Conservation (phyloP, 2,888 invertebrate species). For the Antheraea yamamai region DNA sequence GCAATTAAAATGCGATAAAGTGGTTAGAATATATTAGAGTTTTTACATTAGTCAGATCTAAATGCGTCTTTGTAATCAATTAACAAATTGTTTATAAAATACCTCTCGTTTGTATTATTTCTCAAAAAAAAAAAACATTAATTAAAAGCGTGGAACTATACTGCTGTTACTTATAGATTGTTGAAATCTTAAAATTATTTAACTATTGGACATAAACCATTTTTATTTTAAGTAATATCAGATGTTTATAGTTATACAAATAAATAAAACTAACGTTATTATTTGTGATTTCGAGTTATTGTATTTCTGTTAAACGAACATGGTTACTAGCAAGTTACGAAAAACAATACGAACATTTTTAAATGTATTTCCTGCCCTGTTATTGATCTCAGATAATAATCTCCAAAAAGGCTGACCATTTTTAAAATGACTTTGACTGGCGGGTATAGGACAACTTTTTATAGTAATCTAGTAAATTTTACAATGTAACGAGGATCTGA, state of each 20-base stretch:
- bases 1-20: conserved; percentile 7
- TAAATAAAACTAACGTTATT: no score
- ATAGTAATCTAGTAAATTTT: no score
- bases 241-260: background rate
- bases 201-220: background rate
- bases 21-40: background rate
- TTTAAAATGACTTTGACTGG: no score
- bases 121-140: background rate
- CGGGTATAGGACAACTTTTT: no score
- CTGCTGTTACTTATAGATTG: background rate
- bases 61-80: background rate
- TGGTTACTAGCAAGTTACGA: no score
- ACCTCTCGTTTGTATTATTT: background rate
- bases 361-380: no score
- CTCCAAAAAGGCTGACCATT: no score
- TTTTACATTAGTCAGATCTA: background rate
- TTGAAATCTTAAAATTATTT: background rate
- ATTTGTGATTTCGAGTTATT: no score
- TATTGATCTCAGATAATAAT: no score
- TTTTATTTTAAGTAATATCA: background rate
- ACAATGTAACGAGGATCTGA: no score
- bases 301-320: no score
- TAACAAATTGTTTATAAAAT: background rate
- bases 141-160: background rate
- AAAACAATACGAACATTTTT: no score